A percentile compares a stretch with the other conserved stretches of the same genome.
Conservation (phyloP, 35 echinoderm and acorn worm genomes). For the Diadema setosum region DNA sequence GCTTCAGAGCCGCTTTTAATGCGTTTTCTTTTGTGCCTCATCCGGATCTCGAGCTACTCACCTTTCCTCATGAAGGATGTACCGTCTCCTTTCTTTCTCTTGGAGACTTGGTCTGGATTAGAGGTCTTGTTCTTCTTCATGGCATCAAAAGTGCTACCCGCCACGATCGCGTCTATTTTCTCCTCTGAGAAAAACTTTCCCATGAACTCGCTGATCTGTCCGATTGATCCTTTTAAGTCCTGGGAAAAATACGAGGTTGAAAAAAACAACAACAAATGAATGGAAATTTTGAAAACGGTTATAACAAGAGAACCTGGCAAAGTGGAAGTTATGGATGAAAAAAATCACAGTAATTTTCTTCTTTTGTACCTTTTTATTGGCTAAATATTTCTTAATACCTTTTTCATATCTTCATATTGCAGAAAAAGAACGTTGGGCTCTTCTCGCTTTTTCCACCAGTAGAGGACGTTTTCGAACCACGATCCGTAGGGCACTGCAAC, state of each 20-base stretch:
- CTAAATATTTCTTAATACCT: too few species aligned
- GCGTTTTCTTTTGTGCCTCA: too few species aligned
- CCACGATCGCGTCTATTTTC: constrained; percentile 5
- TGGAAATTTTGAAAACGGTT: too few species aligned
- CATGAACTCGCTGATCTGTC: constrained; percentile 48
- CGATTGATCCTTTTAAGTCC: constrained; percentile 27
- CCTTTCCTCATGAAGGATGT: constrained; percentile 59
- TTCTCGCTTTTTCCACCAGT: constrained; percentile 32
- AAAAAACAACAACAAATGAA: too few species aligned
- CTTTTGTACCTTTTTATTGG: too few species aligned
- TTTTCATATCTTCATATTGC: constrained; percentile 80
- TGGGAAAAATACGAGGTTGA: too few species aligned
- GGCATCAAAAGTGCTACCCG: neutral
- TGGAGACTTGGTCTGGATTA: constrained; percentile 47
- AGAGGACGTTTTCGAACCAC: constrained; percentile 58
- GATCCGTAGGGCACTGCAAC: constrained; percentile 31
- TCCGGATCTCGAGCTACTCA: too few species aligned
- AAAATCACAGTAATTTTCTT: too few species aligned
- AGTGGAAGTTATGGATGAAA: too few species aligned
- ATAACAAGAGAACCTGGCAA: too few species aligned
- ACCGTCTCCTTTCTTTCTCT: too few species aligned
- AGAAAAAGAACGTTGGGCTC: constrained; percentile 50
- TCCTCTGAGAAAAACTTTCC: constrained; percentile 42
- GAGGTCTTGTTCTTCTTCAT: constrained; percentile 54
- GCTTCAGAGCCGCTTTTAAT: too few species aligned